Base-by-base conservation (phyloP, 2,797 vertebrate genomes). In the Gouania willdenowi region DNA sequence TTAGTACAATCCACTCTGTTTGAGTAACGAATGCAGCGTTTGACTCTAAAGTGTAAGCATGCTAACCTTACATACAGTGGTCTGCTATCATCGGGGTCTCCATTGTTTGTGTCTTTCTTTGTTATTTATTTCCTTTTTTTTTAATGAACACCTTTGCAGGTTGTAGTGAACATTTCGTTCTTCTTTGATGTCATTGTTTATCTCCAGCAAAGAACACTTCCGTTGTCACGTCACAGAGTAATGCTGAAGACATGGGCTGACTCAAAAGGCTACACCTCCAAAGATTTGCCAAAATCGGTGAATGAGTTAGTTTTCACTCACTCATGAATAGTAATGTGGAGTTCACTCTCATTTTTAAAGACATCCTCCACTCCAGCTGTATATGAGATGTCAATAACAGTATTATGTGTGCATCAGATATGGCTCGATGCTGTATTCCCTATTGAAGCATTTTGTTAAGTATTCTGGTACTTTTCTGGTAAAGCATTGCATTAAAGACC, bases 91-190 rank as follows among this genome's bases (percentile, higher is more conserved):
- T 87, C 87, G 86, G 88, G 90, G 86, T 75, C 26, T 54, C 24
- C 59, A 59, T 30, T n/a, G 45, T 73, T 73, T 27, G 18, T 49
- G 79, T 90, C 83, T 84, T 86, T 88, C 69, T 82, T 77, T 89
- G 85, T 89, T 92, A 91, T 93, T 93, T 93, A 91, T 92, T 92
- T 89, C 92, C 89, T 78, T 89, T 92, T 92, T 89, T 92, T 89
- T 78, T 89, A 88, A 87, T 85, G 77, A 87, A 68, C 88, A 89
- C 75, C 70, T 91, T 90, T 69, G 81, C 83, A 82, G 81, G 77
- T 79, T 85, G 69, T 78, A 80, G 85, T 63, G 57, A 8, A 43
- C 75, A 82, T 62, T 77, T 68, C 83, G 76, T 66, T 62, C 80
- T 62, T 56, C 58, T 32, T 56, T 46, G 33, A 60, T 54, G 57